These are phyloP conservation scores for Antigone vipio DNA, from an alignment of 2,113 vertebrate genomes.

Conservation along the genomic window DNA sequence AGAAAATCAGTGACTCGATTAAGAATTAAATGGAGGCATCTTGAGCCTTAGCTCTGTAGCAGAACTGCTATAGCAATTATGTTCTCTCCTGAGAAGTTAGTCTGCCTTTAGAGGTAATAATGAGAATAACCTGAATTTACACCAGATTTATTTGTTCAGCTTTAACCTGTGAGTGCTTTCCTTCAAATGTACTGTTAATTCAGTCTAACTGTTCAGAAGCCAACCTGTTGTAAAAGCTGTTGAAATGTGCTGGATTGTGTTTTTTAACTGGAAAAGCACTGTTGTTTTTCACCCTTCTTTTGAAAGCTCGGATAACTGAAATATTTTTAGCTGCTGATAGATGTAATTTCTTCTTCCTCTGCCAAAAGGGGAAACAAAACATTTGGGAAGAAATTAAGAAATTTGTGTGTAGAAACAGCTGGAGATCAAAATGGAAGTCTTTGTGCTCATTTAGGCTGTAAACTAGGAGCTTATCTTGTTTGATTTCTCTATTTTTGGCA, in stretches of 20 bases:
- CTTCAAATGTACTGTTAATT: background rate
- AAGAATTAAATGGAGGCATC: background rate
- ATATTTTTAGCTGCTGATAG: background rate
- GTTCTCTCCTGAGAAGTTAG: background rate
- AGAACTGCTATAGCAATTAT: background rate
- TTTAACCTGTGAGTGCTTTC: background rate
- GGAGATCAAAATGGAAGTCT: background rate
- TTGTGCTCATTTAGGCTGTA: background rate
- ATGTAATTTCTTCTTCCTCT: background rate
- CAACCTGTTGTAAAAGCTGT: background rate
- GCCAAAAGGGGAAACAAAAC: background rate
- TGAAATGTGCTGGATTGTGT: background rate
- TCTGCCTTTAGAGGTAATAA: background rate
- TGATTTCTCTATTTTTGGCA: background rate
- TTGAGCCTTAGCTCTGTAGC: background rate
- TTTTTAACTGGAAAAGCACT: background rate
- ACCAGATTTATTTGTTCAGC: background rate
- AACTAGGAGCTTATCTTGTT: background rate
- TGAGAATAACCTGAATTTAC: background rate
- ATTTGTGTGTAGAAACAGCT: background rate
- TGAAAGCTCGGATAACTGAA: background rate
- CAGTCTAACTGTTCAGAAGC: background rate
- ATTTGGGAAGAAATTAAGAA: background rate
- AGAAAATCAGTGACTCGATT: fast-evolving
- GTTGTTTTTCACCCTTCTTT: background rate